Base-by-base conservation (phyloP, 2,797 vertebrate species). In the Orientallactaga sibirica region DNA sequence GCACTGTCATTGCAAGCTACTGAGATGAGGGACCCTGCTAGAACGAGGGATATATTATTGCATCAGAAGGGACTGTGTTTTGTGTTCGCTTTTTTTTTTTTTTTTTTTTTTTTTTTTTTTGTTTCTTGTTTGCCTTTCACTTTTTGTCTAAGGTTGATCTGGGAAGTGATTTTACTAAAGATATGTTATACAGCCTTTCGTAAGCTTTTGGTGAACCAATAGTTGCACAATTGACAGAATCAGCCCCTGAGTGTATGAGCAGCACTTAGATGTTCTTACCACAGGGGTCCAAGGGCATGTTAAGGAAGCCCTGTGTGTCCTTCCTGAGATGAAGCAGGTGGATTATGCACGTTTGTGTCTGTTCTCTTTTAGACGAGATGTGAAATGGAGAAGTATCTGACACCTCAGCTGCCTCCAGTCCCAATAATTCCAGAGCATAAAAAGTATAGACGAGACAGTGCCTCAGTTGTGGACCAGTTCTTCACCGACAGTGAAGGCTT, bases 351-450 rank as follows among this genome's bases (percentile, higher is more conserved):
- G n/a, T 97, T 85, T 98, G 25, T 97, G 2, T 86, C 92, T 95
- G 58, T 96, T 93, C 85, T 95, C 97, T 96, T 97, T 43, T 95
- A 99, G 99, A 98, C 98, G 20, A 99, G 99, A 98, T 98, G 98
- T 92, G 99, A 99, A 97, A 99, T 99, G 99, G 99, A 99, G 96
- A 98, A 98, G 96, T 99, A 99, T 96, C 98, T 99, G 96, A 95
- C 98, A 27, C 98, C 98, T 64, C 99, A 99, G 92, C 98, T 98
- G 86, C 98, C 98, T 0, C 97, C 98, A 0, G 95, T 98, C 61
- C 97, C 98, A 1, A 97, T 98, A 43, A 96, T 98, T 77, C 96
- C 98, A 1, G 99, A 99, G 66, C 98, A 99, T 85, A 99, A 99
- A 98, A 99, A 99, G 89, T 98, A 99, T 96, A 98, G 98, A 97